phyloP scores from a whole-genome alignment of 2,888 invertebrate species.

The Euclidia mi region DNA sequence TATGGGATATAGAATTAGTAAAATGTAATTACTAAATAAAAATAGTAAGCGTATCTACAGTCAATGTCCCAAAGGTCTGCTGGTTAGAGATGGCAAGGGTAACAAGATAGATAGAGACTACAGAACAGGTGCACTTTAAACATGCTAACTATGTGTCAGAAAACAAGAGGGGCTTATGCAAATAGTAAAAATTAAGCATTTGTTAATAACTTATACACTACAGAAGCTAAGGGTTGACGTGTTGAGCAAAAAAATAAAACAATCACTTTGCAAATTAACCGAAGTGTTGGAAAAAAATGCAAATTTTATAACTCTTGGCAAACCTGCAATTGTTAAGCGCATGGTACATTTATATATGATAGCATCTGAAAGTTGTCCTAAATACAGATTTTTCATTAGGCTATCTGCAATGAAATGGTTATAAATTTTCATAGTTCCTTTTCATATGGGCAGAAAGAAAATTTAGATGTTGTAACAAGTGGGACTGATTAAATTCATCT shows the following conservation, averaged over 20 bases:
- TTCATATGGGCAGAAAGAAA: slow-evolving; percentile 17
- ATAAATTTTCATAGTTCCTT: slow-evolving; percentile 19
- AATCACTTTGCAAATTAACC: slow-evolving; percentile 69
- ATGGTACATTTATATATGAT: slow-evolving; percentile 54
- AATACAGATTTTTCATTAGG: slow-evolving; percentile 59
- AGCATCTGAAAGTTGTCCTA: slow-evolving; percentile 58
- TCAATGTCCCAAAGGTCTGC: slow-evolving; percentile 21
- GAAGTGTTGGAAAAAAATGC: slow-evolving; percentile 87
- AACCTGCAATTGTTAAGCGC: slow-evolving; percentile 90
- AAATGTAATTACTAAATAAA: slow-evolving; percentile 35
- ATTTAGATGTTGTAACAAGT: neutral
- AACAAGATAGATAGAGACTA: slow-evolving; percentile 48
- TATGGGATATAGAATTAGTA: slow-evolving; percentile 31
- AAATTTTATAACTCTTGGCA: slow-evolving; percentile 89
- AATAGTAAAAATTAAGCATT: slow-evolving; percentile 51
- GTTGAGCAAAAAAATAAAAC: slow-evolving; percentile 69
- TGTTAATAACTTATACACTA: slow-evolving; percentile 36
- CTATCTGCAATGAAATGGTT: slow-evolving; percentile 67
- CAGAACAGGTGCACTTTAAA: slow-evolving; percentile 44
- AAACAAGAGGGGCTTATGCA: slow-evolving; percentile 65
- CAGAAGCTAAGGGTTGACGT: slow-evolving; percentile 63
- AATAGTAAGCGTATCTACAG: slow-evolving; percentile 44
- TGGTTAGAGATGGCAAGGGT: slow-evolving; percentile 24
- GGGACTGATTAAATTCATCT: slow-evolving; percentile 1
- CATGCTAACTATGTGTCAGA: slow-evolving; percentile 46